A percentile compares a stretch with the other conserved stretches of the same genome.
Conservation (phyloP, 2,113 vertebrate species). For the Polypterus senegalus region DNA sequence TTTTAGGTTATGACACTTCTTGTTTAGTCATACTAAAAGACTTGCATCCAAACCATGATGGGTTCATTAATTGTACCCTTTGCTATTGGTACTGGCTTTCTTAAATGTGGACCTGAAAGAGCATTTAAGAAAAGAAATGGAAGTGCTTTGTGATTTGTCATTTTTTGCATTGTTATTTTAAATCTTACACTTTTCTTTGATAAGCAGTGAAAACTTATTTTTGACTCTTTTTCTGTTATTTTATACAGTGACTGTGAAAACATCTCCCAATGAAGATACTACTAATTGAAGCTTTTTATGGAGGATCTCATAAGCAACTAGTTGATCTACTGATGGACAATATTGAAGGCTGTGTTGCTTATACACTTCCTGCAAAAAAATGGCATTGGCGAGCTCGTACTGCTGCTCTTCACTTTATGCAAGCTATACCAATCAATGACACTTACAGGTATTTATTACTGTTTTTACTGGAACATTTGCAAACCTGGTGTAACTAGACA, state of each 20-base stretch:
- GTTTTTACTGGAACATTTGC: neutral
- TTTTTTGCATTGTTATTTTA: neutral
- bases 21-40: no score
- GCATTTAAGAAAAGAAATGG: no score
- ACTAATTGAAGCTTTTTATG: conserved; percentile 80
- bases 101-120: no score
- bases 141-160: neutral
- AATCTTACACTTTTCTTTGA: neutral
- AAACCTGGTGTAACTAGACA: no score
- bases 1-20: no score
- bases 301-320: conserved; percentile 90
- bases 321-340: conserved; percentile 69
- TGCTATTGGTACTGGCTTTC: no score
- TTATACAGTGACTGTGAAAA: conserved; percentile 11
- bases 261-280: conserved; percentile 53
- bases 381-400: conserved; percentile 92
- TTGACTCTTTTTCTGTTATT: conserved; percentile 3
- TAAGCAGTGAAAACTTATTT: conserved; percentile 2
- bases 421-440: conserved; percentile 53
- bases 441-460: conserved; percentile 61
- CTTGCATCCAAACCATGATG: no score
- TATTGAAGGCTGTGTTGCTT: conserved; percentile 46
- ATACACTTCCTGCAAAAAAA: conserved; percentile 81
- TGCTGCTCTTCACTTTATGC: conserved; percentile 76
- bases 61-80: no score